Percentiles rank a stretch among this genome's conserved stretches.
phyloP scores from a whole-genome alignment of 2,797 vertebrate genomes.

The Poecilia wingei region DNA sequence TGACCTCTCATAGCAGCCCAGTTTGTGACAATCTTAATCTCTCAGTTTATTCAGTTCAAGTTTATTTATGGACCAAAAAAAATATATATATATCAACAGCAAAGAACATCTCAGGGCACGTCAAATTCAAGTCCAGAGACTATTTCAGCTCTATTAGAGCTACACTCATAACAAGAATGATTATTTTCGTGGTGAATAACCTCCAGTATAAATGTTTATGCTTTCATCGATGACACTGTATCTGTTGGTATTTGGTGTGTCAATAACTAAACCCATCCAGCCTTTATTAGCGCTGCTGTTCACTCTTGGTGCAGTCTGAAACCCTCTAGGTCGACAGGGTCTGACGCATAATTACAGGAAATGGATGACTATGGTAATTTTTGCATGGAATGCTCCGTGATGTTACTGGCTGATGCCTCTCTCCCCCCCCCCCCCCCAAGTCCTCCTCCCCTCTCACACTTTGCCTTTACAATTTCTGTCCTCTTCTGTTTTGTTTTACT shows the following conservation, averaged over 20 bases:
- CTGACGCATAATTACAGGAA: slow-evolving; percentile 69
- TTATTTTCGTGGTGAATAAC: neutral
- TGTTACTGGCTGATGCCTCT: slow-evolving; percentile 71
- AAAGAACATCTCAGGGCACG: neutral
- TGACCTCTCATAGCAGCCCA: neutral
- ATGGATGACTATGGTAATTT: slow-evolving; percentile 83
- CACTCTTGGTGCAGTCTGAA: slow-evolving; percentile 80
- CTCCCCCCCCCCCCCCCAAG: neutral
- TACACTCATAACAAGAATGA: neutral
- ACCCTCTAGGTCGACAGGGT: slow-evolving; percentile 77
- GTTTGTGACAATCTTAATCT: neutral
- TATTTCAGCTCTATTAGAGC: neutral
- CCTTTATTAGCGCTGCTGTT: slow-evolving; percentile 69
- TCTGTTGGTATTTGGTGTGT: neutral
- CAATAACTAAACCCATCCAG: slow-evolving; percentile 24
- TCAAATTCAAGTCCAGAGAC: neutral
- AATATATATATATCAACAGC: neutral
- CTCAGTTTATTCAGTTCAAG: neutral
- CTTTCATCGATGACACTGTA: neutral
- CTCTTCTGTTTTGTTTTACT: slow-evolving; percentile 66
- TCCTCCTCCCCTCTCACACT: slow-evolving; percentile 23
- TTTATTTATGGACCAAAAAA: neutral
- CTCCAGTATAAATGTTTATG: neutral
- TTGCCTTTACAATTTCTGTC: slow-evolving; percentile 59
- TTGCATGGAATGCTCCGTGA: slow-evolving; percentile 85